phyloP scores from a whole-genome alignment of 2,797 vertebrate genomes.

The Danio choprae region DNA sequence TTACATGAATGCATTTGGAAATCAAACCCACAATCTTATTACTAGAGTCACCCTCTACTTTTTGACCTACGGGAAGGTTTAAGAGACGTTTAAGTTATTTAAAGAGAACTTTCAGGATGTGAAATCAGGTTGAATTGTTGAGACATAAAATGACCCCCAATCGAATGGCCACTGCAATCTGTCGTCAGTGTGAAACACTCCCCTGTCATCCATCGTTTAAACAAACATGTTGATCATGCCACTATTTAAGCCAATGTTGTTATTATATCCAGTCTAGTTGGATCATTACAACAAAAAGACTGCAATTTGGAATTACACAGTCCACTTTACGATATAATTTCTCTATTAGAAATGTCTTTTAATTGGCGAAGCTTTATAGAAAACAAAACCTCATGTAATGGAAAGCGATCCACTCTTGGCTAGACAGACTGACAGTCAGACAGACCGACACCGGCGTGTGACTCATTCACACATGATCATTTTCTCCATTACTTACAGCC shows the following conservation, averaged over 20 bases:
- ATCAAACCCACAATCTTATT: no score
- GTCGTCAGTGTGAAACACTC: background rate
- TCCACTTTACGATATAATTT: slow-evolving; percentile 33
- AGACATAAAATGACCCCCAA: background rate
- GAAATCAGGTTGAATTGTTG: no score
- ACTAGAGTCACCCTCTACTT: no score
- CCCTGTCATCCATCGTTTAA: background rate
- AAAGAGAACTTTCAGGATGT: no score
- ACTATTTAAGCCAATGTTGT: background rate
- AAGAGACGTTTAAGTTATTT: no score
- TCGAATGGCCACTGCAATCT: background rate
- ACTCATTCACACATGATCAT: slow-evolving; percentile 74
- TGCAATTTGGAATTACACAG: slow-evolving; percentile 5
- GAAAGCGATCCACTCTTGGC: slow-evolving; percentile 54
- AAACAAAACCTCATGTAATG: slow-evolving; percentile 45
- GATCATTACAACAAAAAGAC: background rate
- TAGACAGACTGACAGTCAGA: slow-evolving; percentile 61
- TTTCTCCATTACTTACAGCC: slow-evolving; percentile 64
- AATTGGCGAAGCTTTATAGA: slow-evolving; percentile 6
- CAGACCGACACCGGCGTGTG: slow-evolving; percentile 67
- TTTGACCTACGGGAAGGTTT: no score
- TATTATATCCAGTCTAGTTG: background rate
- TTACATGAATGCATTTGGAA: no score
- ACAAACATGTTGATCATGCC: background rate
- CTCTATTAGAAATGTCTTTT: slow-evolving; percentile 35